Conservation (phyloP, 2,888 invertebrate genomes). For the Cabera pusaria region DNA sequence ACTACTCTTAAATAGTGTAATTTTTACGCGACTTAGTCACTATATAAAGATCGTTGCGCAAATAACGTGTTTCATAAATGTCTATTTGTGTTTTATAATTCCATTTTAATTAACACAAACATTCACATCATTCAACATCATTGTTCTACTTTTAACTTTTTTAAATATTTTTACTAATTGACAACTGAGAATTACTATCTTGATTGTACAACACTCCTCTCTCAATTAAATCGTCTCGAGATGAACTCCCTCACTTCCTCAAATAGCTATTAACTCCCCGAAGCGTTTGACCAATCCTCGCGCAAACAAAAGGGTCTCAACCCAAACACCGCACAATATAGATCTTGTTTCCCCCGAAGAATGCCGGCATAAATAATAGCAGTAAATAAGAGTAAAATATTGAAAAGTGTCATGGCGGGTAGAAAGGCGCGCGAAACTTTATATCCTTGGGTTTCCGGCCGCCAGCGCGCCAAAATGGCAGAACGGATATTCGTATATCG, state of each 20-base stretch:
- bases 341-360: conserved; percentile 64
- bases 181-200: not conserved
- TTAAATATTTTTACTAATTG: too few relatives aligned
- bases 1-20: too few relatives aligned
- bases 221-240: conserved; percentile 17
- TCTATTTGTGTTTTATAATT: too few relatives aligned
- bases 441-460: conserved; percentile 79
- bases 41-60: too few relatives aligned
- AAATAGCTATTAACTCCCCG: conserved; percentile 23
- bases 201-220: conserved; percentile 5
- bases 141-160: too few relatives aligned
- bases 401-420: conserved; percentile 78
- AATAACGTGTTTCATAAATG: too few relatives aligned
- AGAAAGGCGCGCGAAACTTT: conserved; percentile 78
- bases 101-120: too few relatives aligned
- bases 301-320: conserved; percentile 30
- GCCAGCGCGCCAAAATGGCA: conserved; percentile 75
- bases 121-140: too few relatives aligned
- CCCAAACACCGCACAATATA: conserved; percentile 54
- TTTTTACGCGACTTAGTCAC: too few relatives aligned
- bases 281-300: conserved; percentile 21
- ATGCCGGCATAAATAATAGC: conserved; percentile 78
- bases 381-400: conserved; percentile 83
- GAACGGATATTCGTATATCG: conserved; percentile 77
- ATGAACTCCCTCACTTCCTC: conserved; percentile 21